Evolutionary conservation across 2,888 invertebrate species (phyloP).

Genomic region (Entomobrya multifasciata): DNA sequence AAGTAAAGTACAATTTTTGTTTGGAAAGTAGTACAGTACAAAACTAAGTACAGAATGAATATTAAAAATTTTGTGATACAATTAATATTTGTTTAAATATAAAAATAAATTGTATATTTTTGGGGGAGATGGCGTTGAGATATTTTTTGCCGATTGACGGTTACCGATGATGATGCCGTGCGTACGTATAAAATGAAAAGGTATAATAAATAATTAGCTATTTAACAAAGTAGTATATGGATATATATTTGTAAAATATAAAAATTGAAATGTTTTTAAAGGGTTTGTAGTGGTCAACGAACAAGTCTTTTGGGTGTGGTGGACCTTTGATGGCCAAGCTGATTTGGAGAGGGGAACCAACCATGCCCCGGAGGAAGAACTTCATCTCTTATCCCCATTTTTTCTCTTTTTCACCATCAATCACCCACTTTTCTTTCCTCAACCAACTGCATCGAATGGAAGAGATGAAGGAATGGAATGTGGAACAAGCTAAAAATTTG

Average conservation of each 20-base stretch:
- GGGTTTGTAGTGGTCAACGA: slow-evolving; percentile 42
- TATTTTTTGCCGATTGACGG: slow-evolving; percentile 14
- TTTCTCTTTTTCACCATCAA: slow-evolving; percentile 27
- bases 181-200: slow-evolving; percentile 39
- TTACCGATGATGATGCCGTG: slow-evolving; percentile 51
- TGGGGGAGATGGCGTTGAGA: slow-evolving; percentile 31
- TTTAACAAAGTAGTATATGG: slow-evolving; percentile 36
- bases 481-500: slow-evolving; percentile 68
- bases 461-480: slow-evolving; percentile 48
- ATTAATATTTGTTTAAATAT: slow-evolving; percentile 15
- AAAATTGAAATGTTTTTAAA: slow-evolving; percentile 13
- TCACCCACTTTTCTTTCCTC: slow-evolving; percentile 49
- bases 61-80: slow-evolving; percentile 6
- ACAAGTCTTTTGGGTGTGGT: slow-evolving; percentile 33
- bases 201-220: slow-evolving; percentile 47
- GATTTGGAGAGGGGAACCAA: not conserved
- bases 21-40: slow-evolving; percentile 12
- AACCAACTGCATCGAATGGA: slow-evolving; percentile 53
- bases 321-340: slow-evolving; percentile 28
- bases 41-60: slow-evolving; percentile 37
- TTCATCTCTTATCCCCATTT: not conserved
- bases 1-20: slow-evolving; percentile 55
- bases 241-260: slow-evolving; percentile 31
- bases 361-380: slow-evolving; percentile 14
- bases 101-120: slow-evolving; percentile 22